Base-by-base conservation (phyloP, 2,797 vertebrate species). In the Heteromormyrus szaboi region DNA sequence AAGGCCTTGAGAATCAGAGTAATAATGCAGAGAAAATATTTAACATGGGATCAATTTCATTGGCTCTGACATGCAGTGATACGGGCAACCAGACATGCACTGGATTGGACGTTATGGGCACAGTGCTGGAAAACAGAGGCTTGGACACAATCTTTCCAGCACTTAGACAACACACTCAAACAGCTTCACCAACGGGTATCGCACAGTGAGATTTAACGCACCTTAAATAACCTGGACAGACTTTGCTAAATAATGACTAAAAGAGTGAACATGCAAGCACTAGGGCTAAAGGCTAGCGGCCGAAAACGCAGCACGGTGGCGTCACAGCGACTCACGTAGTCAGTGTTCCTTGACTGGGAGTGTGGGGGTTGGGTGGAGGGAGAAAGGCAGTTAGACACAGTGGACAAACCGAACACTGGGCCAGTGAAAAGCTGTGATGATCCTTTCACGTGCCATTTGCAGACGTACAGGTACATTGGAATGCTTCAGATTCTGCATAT, bases 321-420 rank as follows among this genome's bases (percentile, higher is more conserved):
- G 22, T 14, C 7, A 9, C 81, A 85, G 2, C 4, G 62, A 89
- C 88, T 89, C 79, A 89, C 88, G 56, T 59, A 89, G 29, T 22
- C 46, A n/a, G 25, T 17, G 41, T 9, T 17, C 48, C 5, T 89
- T 62, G 50, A 84, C 41, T 85, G 53, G 46, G 54, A 33, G 33
- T 17, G 59, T 62, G 59, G 1, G 62, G 29, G 62, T 6, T 14
- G 68, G 8, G 19, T 17, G 19, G 14, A 3, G 5, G 8, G 41
- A 19, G n/a, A 88, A 25, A 29, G 29, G 56, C 17, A 12, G 68
- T 89, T 89, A 86, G 19, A 50, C 11, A 22, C 62, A 88, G 4
- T 37, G 54, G 76, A 19, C 19, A 84, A 9, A 50, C 0, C 3
- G 41, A 84, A 46, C 81, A 84, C 81, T 11, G 3, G n/a, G 19